These are phyloP conservation scores for Drosophila virilis DNA, from an alignment of 1,140 invertebrate species.

Conservation along the genomic window DNA sequence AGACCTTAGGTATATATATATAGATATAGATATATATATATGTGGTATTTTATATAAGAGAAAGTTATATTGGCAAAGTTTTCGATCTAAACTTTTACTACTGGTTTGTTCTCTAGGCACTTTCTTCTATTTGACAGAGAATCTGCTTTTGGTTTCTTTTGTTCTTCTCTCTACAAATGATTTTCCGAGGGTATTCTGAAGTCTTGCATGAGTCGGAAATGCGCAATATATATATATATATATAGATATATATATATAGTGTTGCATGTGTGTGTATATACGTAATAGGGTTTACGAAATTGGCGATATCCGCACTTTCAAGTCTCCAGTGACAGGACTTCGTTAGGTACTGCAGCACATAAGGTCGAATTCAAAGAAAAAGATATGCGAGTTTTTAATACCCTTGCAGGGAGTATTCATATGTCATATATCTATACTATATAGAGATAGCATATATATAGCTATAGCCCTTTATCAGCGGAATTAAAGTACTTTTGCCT, in stretches of 20 bases:
- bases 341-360: conserved; percentile 70
- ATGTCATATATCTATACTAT: no score
- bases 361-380: conserved; percentile 39
- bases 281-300: conserved; percentile 28
- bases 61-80: conserved; percentile 26
- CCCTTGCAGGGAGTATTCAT: not conserved
- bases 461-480: no score
- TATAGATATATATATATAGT: conserved; percentile 12
- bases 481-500: no score
- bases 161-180: conserved; percentile 1
- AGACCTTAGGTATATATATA: conserved; percentile 10
- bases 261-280: not conserved
- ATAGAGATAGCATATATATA: no score
- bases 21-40: conserved; percentile 7
- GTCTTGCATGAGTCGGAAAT: not conserved
- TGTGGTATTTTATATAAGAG: conserved; percentile 8
- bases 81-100: conserved; percentile 42
- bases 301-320: conserved; percentile 18
- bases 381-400: conserved; percentile 11
- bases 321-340: conserved; percentile 10
- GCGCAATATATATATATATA: not conserved
- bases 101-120: conserved; percentile 65
- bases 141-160: conserved; percentile 8
- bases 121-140: conserved; percentile 60
- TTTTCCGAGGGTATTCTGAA: not conserved